Evolutionary conservation across 2,888 invertebrate species (phyloP), one percentile per base, ranked within the genome.

Genomic region (Tethea ocularis): DNA sequence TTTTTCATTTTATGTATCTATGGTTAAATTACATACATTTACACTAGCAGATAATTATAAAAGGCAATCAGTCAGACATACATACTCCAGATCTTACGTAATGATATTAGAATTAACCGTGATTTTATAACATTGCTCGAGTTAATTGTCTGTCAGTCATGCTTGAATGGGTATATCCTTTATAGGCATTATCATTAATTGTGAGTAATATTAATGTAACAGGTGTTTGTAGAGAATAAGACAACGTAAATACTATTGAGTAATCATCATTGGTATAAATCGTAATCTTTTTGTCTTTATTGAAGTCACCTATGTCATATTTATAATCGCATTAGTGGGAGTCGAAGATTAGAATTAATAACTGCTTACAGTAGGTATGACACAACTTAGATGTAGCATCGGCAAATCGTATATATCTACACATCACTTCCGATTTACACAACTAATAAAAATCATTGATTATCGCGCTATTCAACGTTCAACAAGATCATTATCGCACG

Each of bases 191-290:
- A 66, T 59, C 62, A 66, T 67, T 63, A 33, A 61, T 63, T 61
- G 72, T 82, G 75, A 80, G 71, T 79, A 78, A 77, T 68, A 69
- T 36, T 38, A 38, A 38, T 15, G 41, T 52, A 68, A 70, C 84
- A 84, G 83, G 82, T 83, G 82, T 74, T 71, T 64, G 60, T 58
- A 64, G 62, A 64, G 66, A 62, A 66, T 67, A 68, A 68, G 56
- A 71, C 15, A 52, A 7, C 59, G 59, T 33, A 65, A 67, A 71
- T 64, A 63, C 58, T 59, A 51, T 55, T 36, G 52, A 51, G 53
- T 20, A 53, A n/a, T 26, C 29, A 53, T 33, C 20, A 20, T 53
- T 29, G 29, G 20, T 20, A 33, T 29, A 20, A 8, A 53, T 8
- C 8, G 33, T 53, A 33, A 17, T 33, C 24, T 24, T 26, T 53